These are phyloP conservation scores for Dryobotodes eremita DNA, from an alignment of 2,888 invertebrate species.

Conservation along the genomic window DNA sequence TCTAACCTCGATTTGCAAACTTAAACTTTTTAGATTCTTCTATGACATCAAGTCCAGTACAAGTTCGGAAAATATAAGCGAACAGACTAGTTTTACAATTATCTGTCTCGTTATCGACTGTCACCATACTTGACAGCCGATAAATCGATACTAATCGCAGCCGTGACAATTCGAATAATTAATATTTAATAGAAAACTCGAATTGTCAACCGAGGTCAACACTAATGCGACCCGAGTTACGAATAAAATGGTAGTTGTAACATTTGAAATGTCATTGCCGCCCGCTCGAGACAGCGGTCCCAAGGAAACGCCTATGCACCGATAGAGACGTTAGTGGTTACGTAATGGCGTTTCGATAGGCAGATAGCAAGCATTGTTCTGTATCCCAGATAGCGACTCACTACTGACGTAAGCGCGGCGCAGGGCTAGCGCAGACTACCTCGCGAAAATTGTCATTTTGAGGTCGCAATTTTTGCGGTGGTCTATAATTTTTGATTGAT, in stretches of 20 bases:
- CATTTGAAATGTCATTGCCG: conserved; percentile 75
- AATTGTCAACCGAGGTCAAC: conserved; percentile 68
- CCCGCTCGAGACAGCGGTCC: conserved; percentile 57
- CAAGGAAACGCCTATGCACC: conserved; percentile 65
- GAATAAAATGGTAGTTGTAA: conserved; percentile 55
- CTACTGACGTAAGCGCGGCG: conserved; percentile 71
- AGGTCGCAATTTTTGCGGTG: neutral
- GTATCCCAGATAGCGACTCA: conserved; percentile 75
- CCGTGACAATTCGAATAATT: conserved; percentile 44
- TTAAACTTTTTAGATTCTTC: conserved; percentile 3
- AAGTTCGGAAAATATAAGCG: conserved; percentile 36
- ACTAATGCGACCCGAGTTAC: conserved; percentile 52
- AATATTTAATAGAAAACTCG: conserved; percentile 64
- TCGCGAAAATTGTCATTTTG: conserved; percentile 8
- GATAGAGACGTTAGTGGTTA: conserved; percentile 84
- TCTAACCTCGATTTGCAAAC: neutral
- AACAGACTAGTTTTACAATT: conserved; percentile 50
- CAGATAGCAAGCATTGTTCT: conserved; percentile 83
- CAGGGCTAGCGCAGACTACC: conserved; percentile 47
- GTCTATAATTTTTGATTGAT: neutral
- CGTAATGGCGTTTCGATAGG: conserved; percentile 81
- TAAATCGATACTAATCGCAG: conserved; percentile 48
- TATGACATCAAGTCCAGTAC: conserved; percentile 14
- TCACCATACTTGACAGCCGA: conserved; percentile 23
- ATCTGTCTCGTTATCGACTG: conserved; percentile 36